These are phyloP conservation scores for Lumbricus terrestris DNA, from an alignment of 2,888 invertebrate genomes.

Conservation along the genomic window DNA sequence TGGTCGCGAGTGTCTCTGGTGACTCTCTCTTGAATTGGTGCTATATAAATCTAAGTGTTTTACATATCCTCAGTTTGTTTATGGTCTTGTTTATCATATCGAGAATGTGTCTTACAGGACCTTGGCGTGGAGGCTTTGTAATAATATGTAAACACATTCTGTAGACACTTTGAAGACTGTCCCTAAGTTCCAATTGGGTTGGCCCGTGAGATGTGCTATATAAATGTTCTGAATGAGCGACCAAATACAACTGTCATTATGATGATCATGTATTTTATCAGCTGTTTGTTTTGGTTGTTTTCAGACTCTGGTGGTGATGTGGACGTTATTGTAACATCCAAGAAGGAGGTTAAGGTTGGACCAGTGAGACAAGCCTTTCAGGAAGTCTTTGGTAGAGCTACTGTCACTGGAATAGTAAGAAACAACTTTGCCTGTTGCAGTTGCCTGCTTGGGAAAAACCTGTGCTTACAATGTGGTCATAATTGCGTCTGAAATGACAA, in stretches of 20 bases:
- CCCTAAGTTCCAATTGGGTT: too few relatives aligned
- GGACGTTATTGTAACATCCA: slow-evolving; percentile 74
- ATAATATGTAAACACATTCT: too few relatives aligned
- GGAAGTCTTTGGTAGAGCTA: slow-evolving; percentile 75
- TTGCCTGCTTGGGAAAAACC: background rate
- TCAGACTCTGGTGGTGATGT: slow-evolving; percentile 78
- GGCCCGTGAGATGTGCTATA: background rate
- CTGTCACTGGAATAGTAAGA: slow-evolving; percentile 63
- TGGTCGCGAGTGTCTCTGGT: too few relatives aligned
- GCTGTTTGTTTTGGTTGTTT: background rate
- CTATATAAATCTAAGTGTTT: too few relatives aligned
- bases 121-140: too few relatives aligned
- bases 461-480: background rate
- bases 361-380: slow-evolving; percentile 79
- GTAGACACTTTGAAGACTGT: too few relatives aligned
- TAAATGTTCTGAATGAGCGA: background rate
- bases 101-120: too few relatives aligned
- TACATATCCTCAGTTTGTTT: too few relatives aligned
- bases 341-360: slow-evolving; percentile 74
- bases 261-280: background rate
- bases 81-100: too few relatives aligned
- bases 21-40: too few relatives aligned
- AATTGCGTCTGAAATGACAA: background rate
- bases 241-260: background rate
- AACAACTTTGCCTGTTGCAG: background rate